These are phyloP conservation scores for Tethya wilhelma DNA, from an alignment of 37 sponge, comb jelly and placozoan genomes.

Conservation along the genomic window DNA sequence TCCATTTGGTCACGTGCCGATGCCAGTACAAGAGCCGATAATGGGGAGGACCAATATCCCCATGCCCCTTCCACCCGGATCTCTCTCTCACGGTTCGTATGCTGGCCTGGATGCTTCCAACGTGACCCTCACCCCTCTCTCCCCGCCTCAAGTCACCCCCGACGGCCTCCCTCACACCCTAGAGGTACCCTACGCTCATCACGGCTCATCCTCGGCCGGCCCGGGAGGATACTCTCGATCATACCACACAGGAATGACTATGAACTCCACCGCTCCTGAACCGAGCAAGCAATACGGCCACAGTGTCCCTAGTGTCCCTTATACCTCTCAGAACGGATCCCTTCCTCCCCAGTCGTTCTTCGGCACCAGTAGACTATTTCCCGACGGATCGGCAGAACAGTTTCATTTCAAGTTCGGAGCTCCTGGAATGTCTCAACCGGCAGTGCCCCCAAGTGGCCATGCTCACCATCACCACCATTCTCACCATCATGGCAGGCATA, in stretches of 20 bases:
- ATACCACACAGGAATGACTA: not conserved
- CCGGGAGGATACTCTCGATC: not conserved
- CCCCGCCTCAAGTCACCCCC: slow-evolving; percentile 27
- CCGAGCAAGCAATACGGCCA: not conserved
- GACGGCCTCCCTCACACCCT: slow-evolving; percentile 10
- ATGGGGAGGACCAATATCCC: slow-evolving; percentile 40
- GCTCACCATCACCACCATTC: not conserved
- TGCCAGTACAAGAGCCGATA: slow-evolving; percentile 7
- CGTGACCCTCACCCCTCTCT: slow-evolving; percentile 59
- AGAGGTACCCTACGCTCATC: slow-evolving; percentile 38
- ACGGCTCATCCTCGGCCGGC: not conserved
- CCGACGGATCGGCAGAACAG: slow-evolving; percentile 19
- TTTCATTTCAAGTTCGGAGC: slow-evolving; percentile 49
- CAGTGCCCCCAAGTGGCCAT: not conserved
- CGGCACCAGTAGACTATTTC: slow-evolving; percentile 53
- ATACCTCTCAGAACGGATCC: slow-evolving; percentile 33
- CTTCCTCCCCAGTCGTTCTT: slow-evolving; percentile 37
- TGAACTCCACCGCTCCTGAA: not conserved
- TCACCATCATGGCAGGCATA: not conserved
- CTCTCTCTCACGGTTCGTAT: slow-evolving; percentile 4
- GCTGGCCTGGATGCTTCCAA: slow-evolving; percentile 32
- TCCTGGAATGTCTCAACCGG: not conserved
- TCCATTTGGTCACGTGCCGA: not conserved
- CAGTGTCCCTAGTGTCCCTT: not conserved
- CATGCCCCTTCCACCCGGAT: slow-evolving; percentile 46